These are phyloP conservation scores for Paracanthobrama guichenoti DNA, from an alignment of 2,113 vertebrate genomes.

Conservation along the genomic window DNA sequence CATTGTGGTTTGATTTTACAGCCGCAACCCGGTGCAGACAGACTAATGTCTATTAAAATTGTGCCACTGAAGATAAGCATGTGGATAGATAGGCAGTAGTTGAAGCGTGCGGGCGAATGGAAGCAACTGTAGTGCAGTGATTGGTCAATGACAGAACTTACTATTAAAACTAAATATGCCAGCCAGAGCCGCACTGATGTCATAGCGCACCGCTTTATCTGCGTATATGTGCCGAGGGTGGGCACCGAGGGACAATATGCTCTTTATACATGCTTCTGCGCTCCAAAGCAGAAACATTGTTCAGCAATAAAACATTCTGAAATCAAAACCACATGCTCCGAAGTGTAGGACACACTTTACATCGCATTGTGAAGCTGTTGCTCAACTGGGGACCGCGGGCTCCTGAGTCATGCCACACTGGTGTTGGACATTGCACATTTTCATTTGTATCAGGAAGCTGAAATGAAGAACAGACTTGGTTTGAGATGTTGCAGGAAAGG, in stretches of 20 bases:
- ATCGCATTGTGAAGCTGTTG: constrained; percentile 65
- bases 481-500: constrained; percentile 51
- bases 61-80: constrained; percentile 33
- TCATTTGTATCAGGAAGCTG: constrained; percentile 67
- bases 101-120: constrained; percentile 15
- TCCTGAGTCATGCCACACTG: constrained; percentile 62
- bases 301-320: constrained; percentile 79
- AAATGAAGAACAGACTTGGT: constrained; percentile 69
- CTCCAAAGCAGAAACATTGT: constrained; percentile 80
- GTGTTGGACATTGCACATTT: constrained; percentile 64
- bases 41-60: constrained; percentile 27
- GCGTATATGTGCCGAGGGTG: constrained; percentile 61
- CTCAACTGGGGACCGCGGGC: constrained; percentile 63
- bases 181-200: constrained; percentile 54
- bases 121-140: constrained; percentile 36
- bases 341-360: constrained; percentile 68
- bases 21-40: constrained; percentile 13
- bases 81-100: constrained; percentile 6
- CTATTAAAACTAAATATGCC: constrained; percentile 58
- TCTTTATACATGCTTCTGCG: constrained; percentile 77
- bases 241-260: constrained; percentile 78
- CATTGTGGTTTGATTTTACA: constrained; percentile 46
- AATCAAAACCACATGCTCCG: constrained; percentile 80
- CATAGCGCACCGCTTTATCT: constrained; percentile 33
- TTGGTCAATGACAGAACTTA: constrained; percentile 54